phyloP scores from a whole-genome alignment of 2,113 vertebrate species.

The Xyliphius kryptos region DNA sequence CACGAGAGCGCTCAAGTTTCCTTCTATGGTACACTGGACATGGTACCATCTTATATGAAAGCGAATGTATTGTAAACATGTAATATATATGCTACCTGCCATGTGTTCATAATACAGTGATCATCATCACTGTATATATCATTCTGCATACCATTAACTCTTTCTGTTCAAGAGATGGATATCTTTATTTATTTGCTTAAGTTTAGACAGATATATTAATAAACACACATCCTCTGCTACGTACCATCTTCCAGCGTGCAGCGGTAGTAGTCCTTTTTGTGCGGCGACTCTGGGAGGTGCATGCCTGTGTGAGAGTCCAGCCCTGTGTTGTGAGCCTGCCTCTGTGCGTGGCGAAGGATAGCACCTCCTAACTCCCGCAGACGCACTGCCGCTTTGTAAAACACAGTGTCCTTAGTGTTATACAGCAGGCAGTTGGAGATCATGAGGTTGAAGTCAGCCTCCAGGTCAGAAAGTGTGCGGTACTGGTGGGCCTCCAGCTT shows the following conservation, averaged over 20 bases:
- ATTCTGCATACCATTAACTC: too few relatives aligned
- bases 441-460: conserved; percentile 95
- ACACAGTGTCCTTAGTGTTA: conserved; percentile 94
- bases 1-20: too few relatives aligned
- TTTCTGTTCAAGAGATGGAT: too few relatives aligned
- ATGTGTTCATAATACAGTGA: too few relatives aligned
- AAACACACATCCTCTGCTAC: conserved; percentile 46
- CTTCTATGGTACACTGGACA: too few relatives aligned
- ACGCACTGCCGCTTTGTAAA: conserved; percentile 86
- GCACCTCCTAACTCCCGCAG: conserved; percentile 86
- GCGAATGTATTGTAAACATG: too few relatives aligned
- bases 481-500: conserved; percentile 91
- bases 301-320: conserved; percentile 82
- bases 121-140: too few relatives aligned
- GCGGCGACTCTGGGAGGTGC: conserved; percentile 84
- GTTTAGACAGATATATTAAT: too few relatives aligned
- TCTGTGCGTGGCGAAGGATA: conserved; percentile 82
- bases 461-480: conserved; percentile 82
- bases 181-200: too few relatives aligned
- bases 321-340: conserved; percentile 85
- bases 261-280: conserved; percentile 86
- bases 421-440: conserved; percentile 97
- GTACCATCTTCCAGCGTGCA: conserved; percentile 96
- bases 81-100: too few relatives aligned
- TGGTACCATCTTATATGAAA: too few relatives aligned